These are phyloP conservation scores for Smutsia temminckii DNA, from an alignment of 2,797 vertebrate species.

Conservation along the genomic window DNA sequence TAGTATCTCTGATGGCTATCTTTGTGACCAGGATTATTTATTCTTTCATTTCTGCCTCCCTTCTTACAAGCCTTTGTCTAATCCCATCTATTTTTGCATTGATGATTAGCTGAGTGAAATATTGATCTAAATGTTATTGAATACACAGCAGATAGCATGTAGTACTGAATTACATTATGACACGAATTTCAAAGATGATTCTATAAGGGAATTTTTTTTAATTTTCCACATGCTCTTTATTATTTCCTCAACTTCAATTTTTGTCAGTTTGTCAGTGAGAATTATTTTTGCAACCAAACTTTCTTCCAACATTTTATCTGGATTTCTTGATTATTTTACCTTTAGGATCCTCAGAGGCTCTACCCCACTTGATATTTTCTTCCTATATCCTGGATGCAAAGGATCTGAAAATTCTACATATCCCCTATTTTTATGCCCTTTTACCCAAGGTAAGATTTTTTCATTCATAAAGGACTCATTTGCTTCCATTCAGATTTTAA, in stretches of 20 bases:
- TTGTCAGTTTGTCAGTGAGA: background rate
- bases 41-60: background rate
- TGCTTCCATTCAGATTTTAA: background rate
- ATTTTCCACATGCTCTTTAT: background rate
- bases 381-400: background rate
- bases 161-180: background rate
- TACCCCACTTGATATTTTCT: background rate
- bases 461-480: background rate
- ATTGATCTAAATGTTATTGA: background rate
- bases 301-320: background rate
- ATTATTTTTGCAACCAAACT: background rate
- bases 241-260: background rate
- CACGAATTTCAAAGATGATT: background rate
- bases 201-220: background rate
- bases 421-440: background rate
- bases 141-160: background rate
- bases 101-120: background rate
- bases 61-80: background rate
- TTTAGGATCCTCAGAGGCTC: background rate
- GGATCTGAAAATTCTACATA: background rate
- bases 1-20: background rate
- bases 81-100: background rate
- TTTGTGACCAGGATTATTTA: background rate
- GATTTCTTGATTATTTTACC: background rate
- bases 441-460: background rate